Evolutionary conservation across 2,888 invertebrate genomes (phyloP).

Genomic region (Zhengitettix transpicula): DNA sequence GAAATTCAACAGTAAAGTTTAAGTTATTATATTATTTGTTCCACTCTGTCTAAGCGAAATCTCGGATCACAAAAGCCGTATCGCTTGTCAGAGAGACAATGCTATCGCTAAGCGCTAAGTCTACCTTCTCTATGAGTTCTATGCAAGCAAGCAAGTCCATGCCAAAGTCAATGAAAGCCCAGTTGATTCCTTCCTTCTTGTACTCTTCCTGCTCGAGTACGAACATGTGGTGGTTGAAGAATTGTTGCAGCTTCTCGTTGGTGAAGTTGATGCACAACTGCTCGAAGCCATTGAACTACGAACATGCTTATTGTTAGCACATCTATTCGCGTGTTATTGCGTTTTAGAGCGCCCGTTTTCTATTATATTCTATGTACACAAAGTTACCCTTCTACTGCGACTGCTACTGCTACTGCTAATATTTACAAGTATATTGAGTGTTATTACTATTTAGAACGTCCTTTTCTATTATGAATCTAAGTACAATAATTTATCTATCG

Average conservation of each 20-base stretch:
- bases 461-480: too few species aligned
- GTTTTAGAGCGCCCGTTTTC: too few species aligned
- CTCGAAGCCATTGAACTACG: constrained; percentile 88
- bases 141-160: constrained; percentile 93
- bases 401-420: not conserved
- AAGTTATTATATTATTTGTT: too few species aligned
- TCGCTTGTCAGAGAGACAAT: too few species aligned
- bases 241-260: constrained; percentile 94
- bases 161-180: constrained; percentile 95
- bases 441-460: too few species aligned
- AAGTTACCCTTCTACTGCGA: not conserved
- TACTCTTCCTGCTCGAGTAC: constrained; percentile 95
- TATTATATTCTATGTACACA: not conserved
- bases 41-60: too few species aligned
- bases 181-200: constrained; percentile 84
- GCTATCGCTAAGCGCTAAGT: not conserved
- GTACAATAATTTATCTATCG: too few species aligned
- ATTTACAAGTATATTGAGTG: not conserved
- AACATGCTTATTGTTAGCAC: not conserved
- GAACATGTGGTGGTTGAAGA: constrained; percentile 98
- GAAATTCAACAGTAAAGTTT: too few species aligned
- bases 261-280: constrained; percentile 98
- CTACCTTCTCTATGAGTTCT: constrained; percentile 87
- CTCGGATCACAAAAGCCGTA: too few species aligned
- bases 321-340: not conserved